These are phyloP conservation scores for Podarcis cretensis DNA, from an alignment of 2,113 vertebrate species.

Conservation along the genomic window DNA sequence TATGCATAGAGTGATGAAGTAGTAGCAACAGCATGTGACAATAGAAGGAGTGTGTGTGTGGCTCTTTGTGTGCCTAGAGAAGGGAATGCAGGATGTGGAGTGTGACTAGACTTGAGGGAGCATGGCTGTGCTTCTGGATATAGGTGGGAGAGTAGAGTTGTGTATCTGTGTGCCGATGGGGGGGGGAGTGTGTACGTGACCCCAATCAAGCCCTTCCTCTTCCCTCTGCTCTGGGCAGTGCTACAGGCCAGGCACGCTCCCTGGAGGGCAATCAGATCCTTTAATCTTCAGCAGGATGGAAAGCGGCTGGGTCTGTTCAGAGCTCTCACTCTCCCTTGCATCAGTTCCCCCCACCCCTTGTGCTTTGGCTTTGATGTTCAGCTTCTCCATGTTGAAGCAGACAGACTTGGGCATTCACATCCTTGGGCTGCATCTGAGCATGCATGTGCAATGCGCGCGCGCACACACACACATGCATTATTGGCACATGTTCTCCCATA, in stretches of 20 bases:
- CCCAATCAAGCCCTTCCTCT: background rate
- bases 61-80: background rate
- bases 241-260: background rate
- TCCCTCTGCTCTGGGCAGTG: background rate
- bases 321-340: background rate
- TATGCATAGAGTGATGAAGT: background rate
- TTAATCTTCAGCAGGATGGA: slow-evolving; percentile 13
- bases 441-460: too few relatives aligned
- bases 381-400: background rate
- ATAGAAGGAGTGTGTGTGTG: background rate
- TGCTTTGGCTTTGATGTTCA: background rate
- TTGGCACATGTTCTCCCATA: background rate
- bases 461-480: background rate
- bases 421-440: background rate
- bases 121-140: background rate
- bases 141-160: background rate
- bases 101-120: slow-evolving; percentile 56
- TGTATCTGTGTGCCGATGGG: background rate
- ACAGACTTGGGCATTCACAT: background rate
- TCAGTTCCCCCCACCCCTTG: background rate
- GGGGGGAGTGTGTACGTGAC: background rate
- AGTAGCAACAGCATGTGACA: background rate
- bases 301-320: background rate
- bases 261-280: background rate
- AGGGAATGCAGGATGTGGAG: slow-evolving; percentile 21